Conservation (phyloP, 2,888 invertebrate genomes). For the Drosophila seclusa region DNA sequence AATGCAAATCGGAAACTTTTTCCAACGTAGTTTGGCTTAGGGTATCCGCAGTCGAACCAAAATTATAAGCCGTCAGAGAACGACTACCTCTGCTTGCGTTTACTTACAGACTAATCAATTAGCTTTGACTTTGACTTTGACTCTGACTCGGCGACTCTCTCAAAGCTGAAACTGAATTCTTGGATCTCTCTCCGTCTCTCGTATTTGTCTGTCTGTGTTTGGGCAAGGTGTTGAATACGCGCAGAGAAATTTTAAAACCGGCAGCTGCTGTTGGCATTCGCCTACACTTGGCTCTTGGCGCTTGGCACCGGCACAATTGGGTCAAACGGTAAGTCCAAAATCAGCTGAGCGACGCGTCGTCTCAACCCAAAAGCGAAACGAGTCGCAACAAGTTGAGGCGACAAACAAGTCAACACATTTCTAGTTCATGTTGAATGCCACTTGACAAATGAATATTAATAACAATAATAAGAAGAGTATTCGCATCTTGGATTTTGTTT, state of each 20-base stretch:
- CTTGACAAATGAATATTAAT: neutral
- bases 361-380: constrained; percentile 15
- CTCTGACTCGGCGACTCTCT: neutral
- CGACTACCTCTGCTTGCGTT: constrained; percentile 44
- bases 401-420: constrained; percentile 21
- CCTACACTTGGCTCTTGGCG: constrained; percentile 21
- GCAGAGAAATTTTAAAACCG: constrained; percentile 57
- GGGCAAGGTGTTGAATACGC: constrained; percentile 14
- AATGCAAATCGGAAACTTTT: constrained; percentile 49
- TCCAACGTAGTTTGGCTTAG: neutral
- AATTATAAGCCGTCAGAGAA: neutral
- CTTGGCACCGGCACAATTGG: constrained; percentile 55
- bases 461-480: neutral
- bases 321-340: constrained; percentile 66
- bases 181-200: neutral
- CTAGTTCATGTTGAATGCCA: neutral
- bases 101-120: constrained; percentile 66
- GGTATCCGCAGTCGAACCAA: constrained; percentile 7
- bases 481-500: constrained; percentile 13
- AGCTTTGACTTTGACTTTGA: constrained; percentile 38
- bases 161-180: neutral
- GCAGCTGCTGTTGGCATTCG: constrained; percentile 39
- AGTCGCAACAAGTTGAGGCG: constrained; percentile 21
- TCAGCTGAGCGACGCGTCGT: constrained; percentile 53
- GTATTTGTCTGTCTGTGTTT: neutral